Evolutionary conservation across 2,113 vertebrate genomes (phyloP), one percentile per base, ranked within the genome.

Genomic region (Rhabdornis inornatus): DNA sequence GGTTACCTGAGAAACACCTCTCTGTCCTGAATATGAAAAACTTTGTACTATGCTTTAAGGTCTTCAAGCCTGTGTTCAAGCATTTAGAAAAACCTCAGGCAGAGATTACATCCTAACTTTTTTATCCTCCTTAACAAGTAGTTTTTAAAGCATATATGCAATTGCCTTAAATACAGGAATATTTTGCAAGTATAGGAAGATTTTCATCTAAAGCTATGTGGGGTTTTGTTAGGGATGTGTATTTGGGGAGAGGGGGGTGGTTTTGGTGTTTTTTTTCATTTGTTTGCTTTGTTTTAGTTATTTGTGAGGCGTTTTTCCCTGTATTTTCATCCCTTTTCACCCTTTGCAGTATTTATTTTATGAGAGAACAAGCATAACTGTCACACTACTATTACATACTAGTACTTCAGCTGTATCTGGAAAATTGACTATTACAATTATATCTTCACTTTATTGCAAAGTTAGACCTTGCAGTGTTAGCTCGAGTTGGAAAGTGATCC

Each of bases 311-410:
- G 18, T 7, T 39, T 47, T 42, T 25, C 47, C 5, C 23, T 70
- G 31, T 42, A 28, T 79, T 80, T 83, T 77, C 25, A 47, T 66
- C 37, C 28, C 8, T 53, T 70, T 90, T 79, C 12, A 31, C 13
- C 20, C 23, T 69, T 21, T 50, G 20, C 37, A 40, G 13, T 77
- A 35, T 65, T 74, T 85, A 31, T 70, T 9, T 25, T n/a, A 7
- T 56, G 30, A 65, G 23, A 59, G 25, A 76, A 65, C 11, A n/a
- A 72, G 27, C 37, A 3, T 27, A 79, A 39, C 7, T 81, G 19
- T 53, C 30, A 16, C 0, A 0, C 11, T 94, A 1, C 18, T 96
- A 20, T 44, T 45, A 16, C 1, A 0, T 76, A 11, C 14, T 0
- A 2, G 22, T 75, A 63, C 50, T 91, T 85, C 52, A 66, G 2